phyloP scores from a whole-genome alignment of 2,888 invertebrate species.

The Drosophila borealis region DNA sequence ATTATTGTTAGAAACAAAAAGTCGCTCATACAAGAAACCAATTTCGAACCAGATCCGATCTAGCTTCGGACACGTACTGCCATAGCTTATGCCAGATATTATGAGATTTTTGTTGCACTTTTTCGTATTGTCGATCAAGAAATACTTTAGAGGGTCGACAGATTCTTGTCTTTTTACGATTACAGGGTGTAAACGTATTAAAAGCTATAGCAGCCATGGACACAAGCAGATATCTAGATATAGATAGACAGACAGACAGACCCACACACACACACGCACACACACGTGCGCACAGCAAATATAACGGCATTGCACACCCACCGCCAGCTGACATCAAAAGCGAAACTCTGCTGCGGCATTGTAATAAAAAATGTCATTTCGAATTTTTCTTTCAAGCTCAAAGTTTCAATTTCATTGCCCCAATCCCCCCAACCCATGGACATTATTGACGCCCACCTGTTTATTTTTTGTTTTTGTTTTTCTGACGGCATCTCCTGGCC shows the following conservation, averaged over 20 bases:
- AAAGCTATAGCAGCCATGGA: constrained; percentile 1
- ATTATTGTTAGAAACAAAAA: no score
- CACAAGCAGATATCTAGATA: neutral
- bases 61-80: no score
- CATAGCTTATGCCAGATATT: no score
- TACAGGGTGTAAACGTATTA: constrained; percentile 1
- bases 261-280: neutral
- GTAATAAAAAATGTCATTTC: constrained; percentile 55
- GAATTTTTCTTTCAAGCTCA: constrained; percentile 29
- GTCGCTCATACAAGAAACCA: no score
- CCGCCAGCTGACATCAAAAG: constrained; percentile 44
- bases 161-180: neutral
- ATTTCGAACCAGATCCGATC: no score
- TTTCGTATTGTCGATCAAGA: no score
- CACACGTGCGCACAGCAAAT: neutral
- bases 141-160: no score
- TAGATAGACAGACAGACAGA: constrained; percentile 4
- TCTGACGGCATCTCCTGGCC: constrained; percentile 4
- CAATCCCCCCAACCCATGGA: constrained; percentile 1
- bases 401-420: constrained; percentile 39
- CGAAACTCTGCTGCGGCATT: constrained; percentile 29
- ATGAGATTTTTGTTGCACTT: no score
- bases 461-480: neutral
- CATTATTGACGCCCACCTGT: constrained; percentile 49
- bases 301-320: constrained; percentile 60